These are phyloP conservation scores for Chrysoperla carnea DNA, from an alignment of 1,140 invertebrate genomes.

Conservation along the genomic window DNA sequence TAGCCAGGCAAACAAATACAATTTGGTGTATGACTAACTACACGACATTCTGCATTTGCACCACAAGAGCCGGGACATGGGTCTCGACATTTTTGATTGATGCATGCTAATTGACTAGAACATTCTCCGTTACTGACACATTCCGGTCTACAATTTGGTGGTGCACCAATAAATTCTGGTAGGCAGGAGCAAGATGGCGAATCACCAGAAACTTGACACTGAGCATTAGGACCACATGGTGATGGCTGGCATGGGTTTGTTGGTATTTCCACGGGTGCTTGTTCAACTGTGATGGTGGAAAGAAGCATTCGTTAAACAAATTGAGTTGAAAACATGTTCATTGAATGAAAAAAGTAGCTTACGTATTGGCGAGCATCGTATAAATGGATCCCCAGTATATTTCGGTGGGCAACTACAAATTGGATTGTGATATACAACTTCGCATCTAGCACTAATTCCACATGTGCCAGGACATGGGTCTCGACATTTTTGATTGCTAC, in stretches of 20 bases:
- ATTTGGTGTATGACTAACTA: slow-evolving; percentile 64
- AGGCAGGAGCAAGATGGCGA: slow-evolving; percentile 65
- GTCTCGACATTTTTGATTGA: slow-evolving; percentile 66
- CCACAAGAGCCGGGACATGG: slow-evolving; percentile 69
- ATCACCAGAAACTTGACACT: slow-evolving; percentile 58
- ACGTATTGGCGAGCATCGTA: slow-evolving; percentile 22
- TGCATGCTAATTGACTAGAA: slow-evolving; percentile 50
- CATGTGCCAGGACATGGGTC: slow-evolving; percentile 50
- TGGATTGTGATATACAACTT: slow-evolving; percentile 58
- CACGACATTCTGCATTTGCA: slow-evolving; percentile 61
- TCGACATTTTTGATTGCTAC: slow-evolving; percentile 48
- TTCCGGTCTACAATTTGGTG: slow-evolving; percentile 63
- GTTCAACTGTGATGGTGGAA: slow-evolving; percentile 1
- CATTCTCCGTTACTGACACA: slow-evolving; percentile 70
- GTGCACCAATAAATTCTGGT: slow-evolving; percentile 63
- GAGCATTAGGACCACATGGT: slow-evolving; percentile 62
- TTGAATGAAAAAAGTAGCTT: slow-evolving; percentile 8
- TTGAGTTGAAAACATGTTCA: neutral
- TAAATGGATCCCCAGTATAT: slow-evolving; percentile 54
- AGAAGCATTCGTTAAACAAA: slow-evolving; percentile 1
- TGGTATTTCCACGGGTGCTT: slow-evolving; percentile 11
- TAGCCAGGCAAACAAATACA: slow-evolving; percentile 60
- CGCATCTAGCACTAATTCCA: slow-evolving; percentile 36
- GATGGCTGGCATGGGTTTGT: slow-evolving; percentile 59
- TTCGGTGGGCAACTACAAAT: slow-evolving; percentile 48